These are phyloP conservation scores for Pseudochirops corinnae DNA, from an alignment of 2,797 vertebrate species.

Conservation along the genomic window DNA sequence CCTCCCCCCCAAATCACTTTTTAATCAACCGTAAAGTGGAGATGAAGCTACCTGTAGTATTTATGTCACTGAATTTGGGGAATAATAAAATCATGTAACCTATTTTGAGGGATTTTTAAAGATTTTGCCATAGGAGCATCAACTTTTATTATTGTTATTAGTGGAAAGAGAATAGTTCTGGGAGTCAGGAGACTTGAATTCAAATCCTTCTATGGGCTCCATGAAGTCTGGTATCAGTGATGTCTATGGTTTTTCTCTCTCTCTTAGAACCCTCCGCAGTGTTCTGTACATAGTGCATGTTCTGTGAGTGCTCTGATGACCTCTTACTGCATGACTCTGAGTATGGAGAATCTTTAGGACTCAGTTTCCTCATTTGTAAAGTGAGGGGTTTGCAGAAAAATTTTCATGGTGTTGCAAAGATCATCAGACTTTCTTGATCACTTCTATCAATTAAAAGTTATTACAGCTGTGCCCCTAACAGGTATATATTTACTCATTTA, in stretches of 20 bases:
- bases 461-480: not conserved
- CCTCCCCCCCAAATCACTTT: not conserved
- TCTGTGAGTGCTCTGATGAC: not conserved
- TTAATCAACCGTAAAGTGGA: not conserved
- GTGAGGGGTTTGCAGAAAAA: not conserved
- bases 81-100: not conserved
- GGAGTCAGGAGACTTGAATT: not conserved
- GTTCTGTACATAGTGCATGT: not conserved
- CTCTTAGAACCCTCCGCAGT: not conserved
- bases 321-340: not conserved
- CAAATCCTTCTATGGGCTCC: not conserved
- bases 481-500: not conserved
- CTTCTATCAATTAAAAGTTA: not conserved
- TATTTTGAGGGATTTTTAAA: not conserved
- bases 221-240: not conserved
- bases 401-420: not conserved
- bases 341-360: not conserved
- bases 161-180: not conserved
- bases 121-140: not conserved
- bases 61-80: not conserved
- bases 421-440: not conserved
- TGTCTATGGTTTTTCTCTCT: not conserved
- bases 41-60: not conserved
- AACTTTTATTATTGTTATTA: not conserved
- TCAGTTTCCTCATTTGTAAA: not conserved